Conservation (phyloP, 2,888 invertebrate genomes). For the Orthosia gracilis region DNA sequence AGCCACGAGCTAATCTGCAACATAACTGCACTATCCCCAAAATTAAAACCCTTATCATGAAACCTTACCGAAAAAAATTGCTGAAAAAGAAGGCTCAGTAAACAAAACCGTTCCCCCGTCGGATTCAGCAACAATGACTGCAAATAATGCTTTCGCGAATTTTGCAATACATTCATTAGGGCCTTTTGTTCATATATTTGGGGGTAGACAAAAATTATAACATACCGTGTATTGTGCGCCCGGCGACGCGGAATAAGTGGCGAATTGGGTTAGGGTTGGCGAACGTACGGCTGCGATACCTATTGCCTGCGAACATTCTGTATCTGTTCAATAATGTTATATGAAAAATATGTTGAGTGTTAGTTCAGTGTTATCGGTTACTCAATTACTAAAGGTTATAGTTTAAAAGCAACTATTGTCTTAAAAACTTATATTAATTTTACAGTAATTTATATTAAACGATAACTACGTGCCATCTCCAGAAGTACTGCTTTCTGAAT, state of each 20-base stretch:
- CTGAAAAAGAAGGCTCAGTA: slow-evolving; percentile 46
- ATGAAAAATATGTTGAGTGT: too few relatives aligned
- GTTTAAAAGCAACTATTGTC: too few relatives aligned
- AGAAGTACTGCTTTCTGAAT: too few relatives aligned
- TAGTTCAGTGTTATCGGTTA: too few relatives aligned
- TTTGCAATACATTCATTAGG: slow-evolving; percentile 90
- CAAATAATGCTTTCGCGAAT: slow-evolving; percentile 89
- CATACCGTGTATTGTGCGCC: slow-evolving; percentile 87
- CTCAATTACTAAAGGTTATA: too few relatives aligned
- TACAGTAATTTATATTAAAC: too few relatives aligned
- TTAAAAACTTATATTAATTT: too few relatives aligned
- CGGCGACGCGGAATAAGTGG: slow-evolving; percentile 86
- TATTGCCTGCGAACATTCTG: not conserved
- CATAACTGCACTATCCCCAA: not conserved
- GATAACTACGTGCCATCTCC: too few relatives aligned
- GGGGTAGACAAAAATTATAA: slow-evolving; percentile 90
- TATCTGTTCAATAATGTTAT: not conserved
- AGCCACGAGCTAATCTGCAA: too few relatives aligned
- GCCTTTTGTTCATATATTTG: slow-evolving; percentile 90
- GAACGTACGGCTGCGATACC: not conserved
- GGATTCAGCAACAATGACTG: slow-evolving; percentile 83
- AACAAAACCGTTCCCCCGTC: slow-evolving; percentile 60
- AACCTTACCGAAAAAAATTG: slow-evolving; percentile 32
- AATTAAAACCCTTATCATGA: slow-evolving; percentile 8
- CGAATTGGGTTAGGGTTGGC: slow-evolving; percentile 80